Conservation (phyloP, 2,888 invertebrate genomes). For the Heliconius erato region DNA sequence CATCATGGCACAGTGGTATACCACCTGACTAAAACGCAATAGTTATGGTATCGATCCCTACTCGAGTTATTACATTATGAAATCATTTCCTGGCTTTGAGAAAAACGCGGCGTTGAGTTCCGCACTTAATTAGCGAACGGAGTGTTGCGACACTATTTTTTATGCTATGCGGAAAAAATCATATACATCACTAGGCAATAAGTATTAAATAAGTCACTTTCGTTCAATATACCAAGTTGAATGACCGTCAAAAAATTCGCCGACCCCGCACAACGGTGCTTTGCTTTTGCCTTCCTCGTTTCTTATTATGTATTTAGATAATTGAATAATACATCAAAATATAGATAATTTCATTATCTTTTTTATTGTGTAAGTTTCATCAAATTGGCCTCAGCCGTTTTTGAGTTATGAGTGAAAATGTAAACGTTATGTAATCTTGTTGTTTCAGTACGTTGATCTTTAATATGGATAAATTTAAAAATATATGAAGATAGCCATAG, state of each 20-base stretch:
- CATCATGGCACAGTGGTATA: neutral
- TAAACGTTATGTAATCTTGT: conserved; percentile 4
- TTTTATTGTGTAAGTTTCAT: conserved; percentile 8
- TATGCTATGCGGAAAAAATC: neutral
- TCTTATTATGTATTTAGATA: conserved; percentile 22
- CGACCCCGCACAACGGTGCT: conserved; percentile 47
- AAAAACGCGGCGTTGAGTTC: neutral
- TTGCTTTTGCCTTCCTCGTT: conserved; percentile 45
- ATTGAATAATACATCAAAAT: conserved; percentile 22
- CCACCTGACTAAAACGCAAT: neutral
- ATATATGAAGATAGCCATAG: neutral
- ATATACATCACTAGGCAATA: conserved; percentile 29
- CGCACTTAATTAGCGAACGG: neutral
- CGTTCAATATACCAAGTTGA: conserved; percentile 48
- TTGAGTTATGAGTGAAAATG: neutral
- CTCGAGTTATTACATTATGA: too few relatives aligned
- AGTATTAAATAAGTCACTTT: conserved; percentile 47
- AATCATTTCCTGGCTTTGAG: neutral
- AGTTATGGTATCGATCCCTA: neutral
- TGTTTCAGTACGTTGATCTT: neutral
- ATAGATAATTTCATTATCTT: conserved; percentile 28
- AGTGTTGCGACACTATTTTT: neutral
- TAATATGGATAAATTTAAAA: neutral
- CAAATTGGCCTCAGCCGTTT: conserved; percentile 19
- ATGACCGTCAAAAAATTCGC: conserved; percentile 49